A percentile compares a stretch with the other conserved stretches of the same genome.
These are phyloP conservation scores for Aricia artaxerxes DNA, from an alignment of 2,888 invertebrate species.

Conservation along the genomic window DNA sequence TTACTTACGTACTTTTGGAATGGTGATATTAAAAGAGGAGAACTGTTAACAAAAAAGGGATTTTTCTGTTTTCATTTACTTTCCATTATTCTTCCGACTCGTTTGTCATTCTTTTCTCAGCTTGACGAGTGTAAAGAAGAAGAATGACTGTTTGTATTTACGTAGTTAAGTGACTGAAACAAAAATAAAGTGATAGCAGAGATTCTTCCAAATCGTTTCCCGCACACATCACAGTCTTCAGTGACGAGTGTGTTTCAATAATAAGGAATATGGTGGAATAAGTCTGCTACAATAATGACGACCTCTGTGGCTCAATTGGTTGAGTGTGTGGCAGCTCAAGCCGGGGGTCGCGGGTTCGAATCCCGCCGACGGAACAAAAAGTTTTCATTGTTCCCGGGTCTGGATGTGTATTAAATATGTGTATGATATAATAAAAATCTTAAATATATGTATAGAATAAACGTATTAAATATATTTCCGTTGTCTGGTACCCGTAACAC, in stretches of 20 bases:
- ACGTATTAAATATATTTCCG: no score
- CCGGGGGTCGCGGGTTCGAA: no score
- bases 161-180: constrained; percentile 66
- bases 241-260: constrained; percentile 29
- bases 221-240: constrained; percentile 40
- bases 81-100: constrained; percentile 76
- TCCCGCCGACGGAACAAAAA: no score
- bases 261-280: constrained; percentile 17
- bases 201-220: constrained; percentile 54
- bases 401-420: no score
- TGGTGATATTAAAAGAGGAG: constrained; percentile 36
- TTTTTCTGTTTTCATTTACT: constrained; percentile 76
- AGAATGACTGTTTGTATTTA: constrained; percentile 72
- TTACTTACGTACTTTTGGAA: neutral
- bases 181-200: constrained; percentile 52
- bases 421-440: no score
- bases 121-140: constrained; percentile 67
- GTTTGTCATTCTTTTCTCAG: constrained; percentile 75
- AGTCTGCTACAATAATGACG: neutral
- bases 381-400: no score
- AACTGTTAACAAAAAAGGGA: constrained; percentile 57
- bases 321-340: no score
- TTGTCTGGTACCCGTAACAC: no score
- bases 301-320: no score
- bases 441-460: no score